phyloP scores from a whole-genome alignment of 1,140 invertebrate genomes.

The Arion vulgaris region DNA sequence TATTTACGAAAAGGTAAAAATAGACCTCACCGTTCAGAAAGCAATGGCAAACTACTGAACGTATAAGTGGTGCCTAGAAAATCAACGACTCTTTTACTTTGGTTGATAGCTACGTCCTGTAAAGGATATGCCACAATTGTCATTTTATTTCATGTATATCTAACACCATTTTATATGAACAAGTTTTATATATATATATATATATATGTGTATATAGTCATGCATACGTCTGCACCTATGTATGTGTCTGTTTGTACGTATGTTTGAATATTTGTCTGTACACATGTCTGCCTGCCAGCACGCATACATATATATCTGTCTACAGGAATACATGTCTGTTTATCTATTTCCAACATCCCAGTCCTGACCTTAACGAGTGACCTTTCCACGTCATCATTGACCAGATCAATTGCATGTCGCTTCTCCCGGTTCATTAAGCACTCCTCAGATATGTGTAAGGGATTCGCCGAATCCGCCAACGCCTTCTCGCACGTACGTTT shows the following conservation, averaged over 20 bases:
- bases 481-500: slow-evolving; percentile 86
- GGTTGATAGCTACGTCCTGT: no score
- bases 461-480: slow-evolving; percentile 87
- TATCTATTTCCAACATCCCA: neutral
- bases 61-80: no score
- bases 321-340: neutral
- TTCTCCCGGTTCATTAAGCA: slow-evolving; percentile 92
- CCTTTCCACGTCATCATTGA: slow-evolving; percentile 88
- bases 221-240: neutral
- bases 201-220: neutral
- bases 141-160: no score
- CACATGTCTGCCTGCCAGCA: neutral
- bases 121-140: no score
- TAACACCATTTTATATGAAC: no score
- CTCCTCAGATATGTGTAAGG: slow-evolving; percentile 91
- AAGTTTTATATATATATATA: neutral
- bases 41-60: no score
- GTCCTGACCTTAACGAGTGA: slow-evolving; percentile 77
- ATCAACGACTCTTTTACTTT: no score
- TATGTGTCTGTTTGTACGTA: neutral
- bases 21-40: no score
- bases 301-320: neutral
- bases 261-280: neutral
- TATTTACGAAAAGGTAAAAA: no score
- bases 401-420: slow-evolving; percentile 85